Evolutionary conservation across 2,113 vertebrate species (phyloP).

Genomic region (Buteo buteo): DNA sequence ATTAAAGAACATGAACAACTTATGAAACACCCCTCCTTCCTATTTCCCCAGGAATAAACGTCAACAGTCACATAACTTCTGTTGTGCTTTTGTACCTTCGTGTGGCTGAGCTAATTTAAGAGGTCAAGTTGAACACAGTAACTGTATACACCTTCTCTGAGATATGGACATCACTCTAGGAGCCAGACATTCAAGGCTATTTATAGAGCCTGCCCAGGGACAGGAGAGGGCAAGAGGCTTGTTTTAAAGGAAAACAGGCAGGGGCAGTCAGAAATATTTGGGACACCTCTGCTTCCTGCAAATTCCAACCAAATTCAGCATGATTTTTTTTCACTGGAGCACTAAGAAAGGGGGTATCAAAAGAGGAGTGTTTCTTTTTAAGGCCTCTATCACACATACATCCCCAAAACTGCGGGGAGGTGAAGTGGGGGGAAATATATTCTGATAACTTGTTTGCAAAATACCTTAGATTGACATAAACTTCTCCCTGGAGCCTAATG

Average conservation of each 20-base stretch:
- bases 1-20: neutral
- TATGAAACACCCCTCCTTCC: neutral
- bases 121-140: neutral
- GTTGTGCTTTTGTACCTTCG: conserved; percentile 15
- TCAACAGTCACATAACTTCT: neutral
- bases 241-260: neutral
- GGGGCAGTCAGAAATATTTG: neutral
- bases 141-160: conserved; percentile 11
- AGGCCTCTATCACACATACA: neutral
- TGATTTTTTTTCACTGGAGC: neutral
- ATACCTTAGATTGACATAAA: neutral
- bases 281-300: neutral
- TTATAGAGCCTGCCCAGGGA: neutral
- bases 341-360: neutral
- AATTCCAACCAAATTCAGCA: neutral
- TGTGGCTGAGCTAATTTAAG: neutral
- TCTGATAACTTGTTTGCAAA: neutral
- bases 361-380: neutral
- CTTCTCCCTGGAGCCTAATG: neutral
- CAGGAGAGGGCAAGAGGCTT: neutral
- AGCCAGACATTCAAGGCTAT: conserved; percentile 12
- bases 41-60: conserved; percentile 23
- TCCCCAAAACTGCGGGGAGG: neutral
- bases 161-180: neutral
- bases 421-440: neutral